Evolutionary conservation across 2,113 vertebrate species (phyloP).

Genomic region (western clawed frog (Xenopus tropicalis)): DNA sequence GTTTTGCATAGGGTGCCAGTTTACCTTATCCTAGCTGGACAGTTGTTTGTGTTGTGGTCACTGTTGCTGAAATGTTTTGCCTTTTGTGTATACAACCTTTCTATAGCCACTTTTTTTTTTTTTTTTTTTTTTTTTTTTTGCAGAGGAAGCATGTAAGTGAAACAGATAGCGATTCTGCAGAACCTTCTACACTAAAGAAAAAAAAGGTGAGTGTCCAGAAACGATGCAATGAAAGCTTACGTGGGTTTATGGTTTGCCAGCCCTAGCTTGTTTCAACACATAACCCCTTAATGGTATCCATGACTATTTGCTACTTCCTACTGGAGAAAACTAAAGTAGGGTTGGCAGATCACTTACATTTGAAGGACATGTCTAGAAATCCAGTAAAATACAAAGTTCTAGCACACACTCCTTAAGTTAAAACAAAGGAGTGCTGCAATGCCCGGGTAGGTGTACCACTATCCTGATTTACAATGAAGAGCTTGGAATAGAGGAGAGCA

Average conservation of each 20-base stretch:
- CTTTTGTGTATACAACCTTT: neutral
- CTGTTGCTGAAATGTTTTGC: neutral
- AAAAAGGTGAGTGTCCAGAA: neutral
- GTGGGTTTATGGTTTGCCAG: neutral
- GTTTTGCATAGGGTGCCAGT: no score
- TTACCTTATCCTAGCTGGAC: no score
- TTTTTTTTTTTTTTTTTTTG: neutral
- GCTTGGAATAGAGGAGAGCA: no score
- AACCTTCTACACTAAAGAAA: neutral
- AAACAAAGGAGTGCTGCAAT: no score
- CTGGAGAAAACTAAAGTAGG: neutral
- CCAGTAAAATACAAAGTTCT: no score
- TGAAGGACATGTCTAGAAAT: no score
- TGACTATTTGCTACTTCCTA: neutral
- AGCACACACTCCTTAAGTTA: no score
- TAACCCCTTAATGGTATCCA: neutral
- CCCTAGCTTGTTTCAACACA: neutral
- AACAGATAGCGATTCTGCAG: neutral
- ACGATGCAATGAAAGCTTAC: neutral
- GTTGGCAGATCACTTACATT: neutral
- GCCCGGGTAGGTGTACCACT: no score
- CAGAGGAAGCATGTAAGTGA: conserved; percentile 26
- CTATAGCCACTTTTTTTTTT: neutral
- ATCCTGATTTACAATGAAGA: no score
- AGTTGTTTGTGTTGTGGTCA: neutral